Conservation (phyloP, 1,140 invertebrate genomes). For the Camponotus pennsylvanicus region DNA sequence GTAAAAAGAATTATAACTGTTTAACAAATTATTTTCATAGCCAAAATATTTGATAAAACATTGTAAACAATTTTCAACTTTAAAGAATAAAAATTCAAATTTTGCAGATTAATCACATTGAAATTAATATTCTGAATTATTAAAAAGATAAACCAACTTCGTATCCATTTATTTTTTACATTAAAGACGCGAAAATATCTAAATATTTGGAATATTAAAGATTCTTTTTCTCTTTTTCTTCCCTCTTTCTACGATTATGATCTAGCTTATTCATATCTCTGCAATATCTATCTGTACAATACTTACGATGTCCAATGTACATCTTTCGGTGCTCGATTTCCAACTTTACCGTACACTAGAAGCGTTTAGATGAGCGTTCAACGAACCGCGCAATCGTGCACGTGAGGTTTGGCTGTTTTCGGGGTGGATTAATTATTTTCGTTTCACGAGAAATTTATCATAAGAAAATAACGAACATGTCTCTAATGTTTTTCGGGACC, state of each 20-base stretch:
- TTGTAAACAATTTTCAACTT: not conserved
- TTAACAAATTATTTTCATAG: not conserved
- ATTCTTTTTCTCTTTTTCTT: not conserved
- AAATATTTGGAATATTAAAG: not conserved
- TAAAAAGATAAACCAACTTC: not conserved
- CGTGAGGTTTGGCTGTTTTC: not conserved
- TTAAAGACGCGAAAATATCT: not conserved
- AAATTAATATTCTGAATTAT: not conserved
- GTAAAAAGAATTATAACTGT: too few relatives aligned
- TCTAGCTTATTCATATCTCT: not conserved
- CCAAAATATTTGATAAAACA: not conserved
- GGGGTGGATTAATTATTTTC: conserved; percentile 13
- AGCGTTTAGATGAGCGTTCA: not conserved
- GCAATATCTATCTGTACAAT: not conserved
- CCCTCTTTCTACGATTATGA: not conserved
- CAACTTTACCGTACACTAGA: conserved; percentile 11
- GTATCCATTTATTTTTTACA: not conserved
- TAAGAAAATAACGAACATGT: conserved; percentile 55
- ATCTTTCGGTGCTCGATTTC: conserved; percentile 32
- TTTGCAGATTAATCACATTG: not conserved
- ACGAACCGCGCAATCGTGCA: not conserved
- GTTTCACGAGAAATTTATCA: conserved; percentile 66
- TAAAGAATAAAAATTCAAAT: not conserved
- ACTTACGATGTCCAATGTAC: conserved; percentile 39
- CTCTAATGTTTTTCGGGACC: conserved; percentile 46